Evolutionary conservation across 2,888 invertebrate species (phyloP), one percentile per base, ranked within the genome.

Genomic region (Drosophila quasianomalipes): DNA sequence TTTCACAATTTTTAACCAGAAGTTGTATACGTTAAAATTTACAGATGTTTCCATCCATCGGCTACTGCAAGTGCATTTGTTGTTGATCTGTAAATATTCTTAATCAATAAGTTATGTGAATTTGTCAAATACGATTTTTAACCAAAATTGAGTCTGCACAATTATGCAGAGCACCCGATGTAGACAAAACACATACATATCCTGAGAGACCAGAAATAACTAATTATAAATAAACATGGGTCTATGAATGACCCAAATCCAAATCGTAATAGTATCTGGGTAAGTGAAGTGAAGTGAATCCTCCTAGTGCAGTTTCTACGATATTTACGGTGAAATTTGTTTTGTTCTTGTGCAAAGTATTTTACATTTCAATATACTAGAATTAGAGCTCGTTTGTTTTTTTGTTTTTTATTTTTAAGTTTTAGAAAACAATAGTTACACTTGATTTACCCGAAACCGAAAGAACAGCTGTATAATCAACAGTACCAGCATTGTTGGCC

Each of bases 391-490:
- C 55, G 16, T 9, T 47, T 26, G 22, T 7, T 22, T 61, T 61
- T 57, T 37, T 37, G 22, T n/a, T 37, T 22, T 64, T 52, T 26
- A 47, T 47, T 47, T 26, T 0, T 64, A 53, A 64, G 60, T 69
- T 76, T 74, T 62, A 74, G 58, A 83, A 74, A 63, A 57, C 73
- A 74, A 82, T 76, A 81, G 74, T 83, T 80, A 83, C 79, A 68
- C 72, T 75, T 77, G 81, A 90, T 83, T 92, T 92, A 95, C 95
- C 95, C 91, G 94, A 94, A 86, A 95, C 95, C 82, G 94, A 94
- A 87, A 95, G 94, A 73, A 93, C 92, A 66, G 94, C 94, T 66
- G 94, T 94, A 87, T 94, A 94, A 80, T 94, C 94, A 85, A 94
- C 94, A 77, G 93, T 93, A 87, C 94, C 94, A 70, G 93, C 93